A percentile compares a stretch with the other conserved stretches of the same genome.
Conservation (phyloP, 2,888 invertebrate species). For the Stenoptilia bipunctidactyla region DNA sequence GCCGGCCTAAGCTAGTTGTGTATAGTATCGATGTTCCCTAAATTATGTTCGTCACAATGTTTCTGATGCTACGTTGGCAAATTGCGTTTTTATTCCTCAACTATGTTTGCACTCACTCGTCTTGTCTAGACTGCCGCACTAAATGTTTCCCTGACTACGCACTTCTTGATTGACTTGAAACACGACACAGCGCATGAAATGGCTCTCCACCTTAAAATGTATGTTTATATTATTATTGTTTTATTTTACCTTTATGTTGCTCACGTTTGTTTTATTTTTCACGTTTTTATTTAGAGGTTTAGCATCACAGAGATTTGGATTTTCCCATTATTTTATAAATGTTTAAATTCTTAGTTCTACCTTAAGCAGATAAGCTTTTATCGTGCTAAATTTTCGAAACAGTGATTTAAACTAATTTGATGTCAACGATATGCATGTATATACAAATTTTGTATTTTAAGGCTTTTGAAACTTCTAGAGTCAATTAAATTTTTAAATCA, state of each 20-base stretch:
- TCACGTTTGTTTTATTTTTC: constrained; percentile 7
- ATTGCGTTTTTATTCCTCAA: constrained; percentile 28
- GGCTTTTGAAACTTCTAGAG: too few relatives aligned
- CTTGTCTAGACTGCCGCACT: constrained; percentile 52
- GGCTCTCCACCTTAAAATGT: constrained; percentile 14
- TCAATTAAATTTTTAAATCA: too few relatives aligned
- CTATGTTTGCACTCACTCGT: constrained; percentile 43
- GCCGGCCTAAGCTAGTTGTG: constrained; percentile 42
- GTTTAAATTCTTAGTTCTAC: too few relatives aligned
- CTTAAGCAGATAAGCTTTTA: too few relatives aligned
- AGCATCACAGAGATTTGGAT: constrained; percentile 24
- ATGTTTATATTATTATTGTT: background rate
- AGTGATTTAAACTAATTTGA: too few relatives aligned
- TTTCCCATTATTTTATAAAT: background rate
- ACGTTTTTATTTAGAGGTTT: constrained; percentile 25
- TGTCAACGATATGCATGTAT: too few relatives aligned
- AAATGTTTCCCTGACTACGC: constrained; percentile 50
- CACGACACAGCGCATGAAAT: constrained; percentile 41
- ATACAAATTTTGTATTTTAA: too few relatives aligned
- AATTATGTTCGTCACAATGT: constrained; percentile 23
- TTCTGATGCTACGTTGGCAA: constrained; percentile 30
- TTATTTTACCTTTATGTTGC: background rate
- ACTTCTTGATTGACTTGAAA: constrained; percentile 33
- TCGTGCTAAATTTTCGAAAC: too few relatives aligned
- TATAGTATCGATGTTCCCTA: constrained; percentile 44